These are phyloP conservation scores for Glaucidium brasilianum DNA, from an alignment of 2,113 vertebrate genomes.

Conservation along the genomic window DNA sequence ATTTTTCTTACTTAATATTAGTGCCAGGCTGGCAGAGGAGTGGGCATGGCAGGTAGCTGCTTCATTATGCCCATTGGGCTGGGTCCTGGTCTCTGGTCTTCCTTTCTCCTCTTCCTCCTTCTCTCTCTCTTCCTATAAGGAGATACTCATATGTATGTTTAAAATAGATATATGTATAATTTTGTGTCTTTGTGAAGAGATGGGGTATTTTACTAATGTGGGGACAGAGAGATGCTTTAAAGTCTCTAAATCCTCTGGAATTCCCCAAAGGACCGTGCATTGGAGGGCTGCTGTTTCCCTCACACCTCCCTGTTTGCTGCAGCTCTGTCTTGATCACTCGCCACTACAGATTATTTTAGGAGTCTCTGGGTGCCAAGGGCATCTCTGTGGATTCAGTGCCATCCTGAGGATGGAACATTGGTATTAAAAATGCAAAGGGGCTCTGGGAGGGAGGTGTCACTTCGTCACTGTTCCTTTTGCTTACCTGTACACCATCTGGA, in stretches of 20 bases:
- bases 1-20: not conserved
- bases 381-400: not conserved
- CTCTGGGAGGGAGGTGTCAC: not conserved
- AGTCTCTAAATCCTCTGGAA: not conserved
- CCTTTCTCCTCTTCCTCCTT: not conserved
- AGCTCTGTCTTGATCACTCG: not conserved
- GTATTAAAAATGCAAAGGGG: not conserved
- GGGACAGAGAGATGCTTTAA: not conserved
- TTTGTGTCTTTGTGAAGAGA: not conserved
- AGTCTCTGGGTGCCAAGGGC: not conserved
- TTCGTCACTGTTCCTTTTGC: not conserved
- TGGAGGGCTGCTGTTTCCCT: not conserved
- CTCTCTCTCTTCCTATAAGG: not conserved
- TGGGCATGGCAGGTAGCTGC: not conserved
- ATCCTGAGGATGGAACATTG: not conserved
- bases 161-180: not conserved
- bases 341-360: not conserved
- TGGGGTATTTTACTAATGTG: not conserved
- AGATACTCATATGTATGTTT: not conserved
- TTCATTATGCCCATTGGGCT: not conserved
- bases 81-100: not conserved
- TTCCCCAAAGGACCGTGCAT: fast-evolving
- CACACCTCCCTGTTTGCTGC: fast-evolving
- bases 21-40: not conserved
- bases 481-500: fast-evolving